Evolutionary conservation across 2,797 vertebrate genomes (phyloP).

Genomic region (Schizopygopsis pylzovi): DNA sequence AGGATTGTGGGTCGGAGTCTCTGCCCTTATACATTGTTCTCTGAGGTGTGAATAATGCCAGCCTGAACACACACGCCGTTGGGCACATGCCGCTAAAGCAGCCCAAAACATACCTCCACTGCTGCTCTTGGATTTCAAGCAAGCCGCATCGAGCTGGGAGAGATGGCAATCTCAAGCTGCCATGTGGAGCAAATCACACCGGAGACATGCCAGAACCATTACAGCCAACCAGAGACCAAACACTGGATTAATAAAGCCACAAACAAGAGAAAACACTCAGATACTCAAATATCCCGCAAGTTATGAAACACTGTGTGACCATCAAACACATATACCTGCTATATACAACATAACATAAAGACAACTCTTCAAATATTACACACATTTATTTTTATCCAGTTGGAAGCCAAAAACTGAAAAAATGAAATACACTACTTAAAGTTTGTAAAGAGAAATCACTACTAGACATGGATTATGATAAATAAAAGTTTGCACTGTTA

Average conservation of each 20-base stretch:
- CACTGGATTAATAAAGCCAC: constrained; percentile 24
- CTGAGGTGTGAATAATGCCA: constrained; percentile 42
- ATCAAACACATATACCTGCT: not conserved
- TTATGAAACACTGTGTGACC: not conserved
- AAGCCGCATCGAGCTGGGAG: constrained; percentile 40
- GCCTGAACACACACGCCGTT: constrained; percentile 17
- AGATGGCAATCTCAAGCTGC: constrained; percentile 61
- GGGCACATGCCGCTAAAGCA: constrained; percentile 48
- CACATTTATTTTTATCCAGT: not conserved
- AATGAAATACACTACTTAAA: not conserved
- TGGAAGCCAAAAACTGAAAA: not conserved
- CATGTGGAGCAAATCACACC: constrained; percentile 59
- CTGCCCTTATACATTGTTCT: constrained; percentile 22
- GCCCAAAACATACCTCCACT: constrained; percentile 37
- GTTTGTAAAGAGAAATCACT: not conserved
- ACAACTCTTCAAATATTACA: not conserved
- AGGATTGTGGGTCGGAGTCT: constrained; percentile 14
- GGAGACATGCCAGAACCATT: constrained; percentile 42
- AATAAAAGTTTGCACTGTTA: not conserved
- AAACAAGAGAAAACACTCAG: not conserved
- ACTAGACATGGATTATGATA: not conserved
- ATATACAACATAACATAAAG: not conserved
- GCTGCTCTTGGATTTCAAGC: constrained; percentile 54
- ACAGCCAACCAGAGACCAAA: constrained; percentile 35
- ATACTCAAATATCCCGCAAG: not conserved